Evolutionary conservation across 2,113 vertebrate species (phyloP), one percentile per base, ranked within the genome.

Genomic region (Geococcyx californianus): DNA sequence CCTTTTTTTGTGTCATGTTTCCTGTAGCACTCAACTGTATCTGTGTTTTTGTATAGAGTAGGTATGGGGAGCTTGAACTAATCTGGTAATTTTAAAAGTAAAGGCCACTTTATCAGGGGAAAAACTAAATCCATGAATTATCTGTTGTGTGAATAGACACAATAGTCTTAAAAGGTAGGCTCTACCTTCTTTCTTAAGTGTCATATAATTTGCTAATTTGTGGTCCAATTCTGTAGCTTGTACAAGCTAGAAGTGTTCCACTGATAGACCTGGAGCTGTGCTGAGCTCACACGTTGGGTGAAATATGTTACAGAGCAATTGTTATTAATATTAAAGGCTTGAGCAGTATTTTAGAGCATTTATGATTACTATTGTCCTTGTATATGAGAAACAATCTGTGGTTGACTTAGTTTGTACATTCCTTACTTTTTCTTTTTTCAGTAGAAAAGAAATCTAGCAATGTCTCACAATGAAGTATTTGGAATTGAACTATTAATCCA

Each of bases 1-100:
- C 98, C 98, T 98, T 98, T 98, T 92, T 97, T 94, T 96, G 97
- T 97, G 90, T 92, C 97, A 88, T 96, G 90, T 89, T 97, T 96
- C 91, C 90, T 12, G 2, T 94, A 91, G 80, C 86, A 75, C 91
- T 92, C 42, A 55, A 93, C 87, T 90, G 38, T 64, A 66, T 87
- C 60, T 55, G 44, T 42, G 33, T 64, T 84, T 85, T 74, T 21
- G 3, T 85, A 14, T 72, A 89, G 93, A 91, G 45, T 84, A 97
- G 95, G 44, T 77, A 31, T 94, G 97, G 90, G 89, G 92, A 90
- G 44, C 25, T 75, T 58, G 83, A 95, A 82, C 80, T 93, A 86
- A 75, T 83, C 33, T 64, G 77, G 1, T 93, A 44, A 49, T 59
- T 84, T 79, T 69, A 45, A 94, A 91, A 91, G 13, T 13, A 60